Evolutionary conservation across 2,797 vertebrate genomes (phyloP).

Genomic region (Arnoldichthys spilopterus): DNA sequence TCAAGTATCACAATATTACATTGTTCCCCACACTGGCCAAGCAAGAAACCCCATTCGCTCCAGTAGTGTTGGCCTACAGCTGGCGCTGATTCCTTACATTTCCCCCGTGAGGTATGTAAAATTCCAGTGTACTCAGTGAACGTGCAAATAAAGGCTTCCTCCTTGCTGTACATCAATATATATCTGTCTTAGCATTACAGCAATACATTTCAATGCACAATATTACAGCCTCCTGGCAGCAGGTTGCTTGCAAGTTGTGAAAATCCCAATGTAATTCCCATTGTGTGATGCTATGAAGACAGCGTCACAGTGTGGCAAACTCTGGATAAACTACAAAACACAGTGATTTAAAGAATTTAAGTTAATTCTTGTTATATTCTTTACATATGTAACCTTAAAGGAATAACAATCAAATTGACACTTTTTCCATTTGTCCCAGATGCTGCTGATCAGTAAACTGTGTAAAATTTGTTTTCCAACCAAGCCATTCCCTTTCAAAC

Average conservation of each 20-base stretch:
- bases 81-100: neutral
- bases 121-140: neutral
- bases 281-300: neutral
- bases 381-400: too few relatives aligned
- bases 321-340: too few relatives aligned
- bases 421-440: too few relatives aligned
- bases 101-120: neutral
- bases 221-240: constrained; percentile 47
- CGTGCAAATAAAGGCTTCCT: neutral
- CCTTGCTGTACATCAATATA: constrained; percentile 2
- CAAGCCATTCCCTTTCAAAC: too few relatives aligned
- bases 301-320: neutral
- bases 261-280: neutral
- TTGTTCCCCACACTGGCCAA: neutral
- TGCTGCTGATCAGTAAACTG: too few relatives aligned
- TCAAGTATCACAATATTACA: neutral
- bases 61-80: neutral
- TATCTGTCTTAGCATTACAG: neutral
- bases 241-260: neutral
- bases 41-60: neutral
- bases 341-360: too few relatives aligned
- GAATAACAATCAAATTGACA: too few relatives aligned
- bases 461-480: too few relatives aligned
- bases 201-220: constrained; percentile 60
- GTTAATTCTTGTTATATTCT: too few relatives aligned